These are phyloP conservation scores for Pygoscelis adeliae DNA, from an alignment of 2,113 vertebrate species.

Conservation along the genomic window DNA sequence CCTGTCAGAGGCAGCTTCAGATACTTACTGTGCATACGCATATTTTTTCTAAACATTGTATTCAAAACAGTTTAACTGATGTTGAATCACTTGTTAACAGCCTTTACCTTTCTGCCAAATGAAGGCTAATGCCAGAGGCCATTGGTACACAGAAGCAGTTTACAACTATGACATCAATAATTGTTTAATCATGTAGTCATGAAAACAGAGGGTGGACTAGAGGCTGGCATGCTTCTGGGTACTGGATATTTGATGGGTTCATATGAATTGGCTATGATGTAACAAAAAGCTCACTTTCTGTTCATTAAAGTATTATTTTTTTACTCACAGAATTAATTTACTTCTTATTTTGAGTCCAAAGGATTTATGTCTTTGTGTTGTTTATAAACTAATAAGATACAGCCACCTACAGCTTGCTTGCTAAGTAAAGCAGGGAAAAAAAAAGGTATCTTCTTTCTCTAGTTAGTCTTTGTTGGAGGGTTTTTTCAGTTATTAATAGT, in stretches of 20 bases:
- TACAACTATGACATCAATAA: slow-evolving; percentile 7
- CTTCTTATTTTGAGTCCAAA: background rate
- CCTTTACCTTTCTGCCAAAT: background rate
- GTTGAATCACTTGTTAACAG: background rate
- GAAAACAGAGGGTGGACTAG: background rate
- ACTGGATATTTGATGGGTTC: background rate
- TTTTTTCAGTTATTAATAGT: background rate
- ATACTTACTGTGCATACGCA: background rate
- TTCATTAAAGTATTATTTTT: background rate
- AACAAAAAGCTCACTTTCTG: background rate
- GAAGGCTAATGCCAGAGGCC: background rate
- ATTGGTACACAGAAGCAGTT: background rate
- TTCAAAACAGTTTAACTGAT: background rate
- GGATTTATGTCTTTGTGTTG: background rate
- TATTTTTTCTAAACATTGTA: background rate
- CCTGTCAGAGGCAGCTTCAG: background rate
- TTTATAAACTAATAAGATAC: background rate
- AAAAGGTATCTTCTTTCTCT: background rate
- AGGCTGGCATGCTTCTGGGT: background rate
- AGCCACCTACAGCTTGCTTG: background rate
- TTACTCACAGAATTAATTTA: background rate
- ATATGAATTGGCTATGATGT: background rate
- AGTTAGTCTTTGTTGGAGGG: background rate
- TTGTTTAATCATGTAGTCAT: background rate
- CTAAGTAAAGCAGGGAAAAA: background rate